Base-by-base conservation (phyloP, 2,113 vertebrate species). In the Rana temporaria region DNA sequence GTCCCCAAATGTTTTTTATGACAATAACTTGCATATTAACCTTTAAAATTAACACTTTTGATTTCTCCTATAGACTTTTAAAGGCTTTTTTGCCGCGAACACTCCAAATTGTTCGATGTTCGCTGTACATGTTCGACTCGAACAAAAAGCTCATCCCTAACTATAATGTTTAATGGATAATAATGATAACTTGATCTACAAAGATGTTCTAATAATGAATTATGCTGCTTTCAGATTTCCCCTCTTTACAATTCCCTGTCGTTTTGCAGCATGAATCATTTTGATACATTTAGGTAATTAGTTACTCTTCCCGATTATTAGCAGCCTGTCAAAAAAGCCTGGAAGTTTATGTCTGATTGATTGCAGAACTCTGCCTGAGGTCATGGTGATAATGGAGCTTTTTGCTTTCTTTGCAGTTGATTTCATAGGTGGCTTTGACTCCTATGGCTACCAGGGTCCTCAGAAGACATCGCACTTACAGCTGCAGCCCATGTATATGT, bases 391-490 rank as follows among this genome's bases (percentile, higher is more conserved):
- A 82, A 82, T 75, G 70, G n/a, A 16, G 15, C 42, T 56, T 66
- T 74, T 42, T 89, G 85, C 70, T 79, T 66, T 78, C 79, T 73
- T 88, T 90, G 66, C 92, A 99, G 98, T 99, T 94, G 98, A 99
- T 90, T 99, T 99, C 94, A 99, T 99, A 96, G 98, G 98, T 89
- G 98, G 98, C 86, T 99, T 99, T 84, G 98, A 99, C 89, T 99
- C 98, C 26, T 99, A 99, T 0, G 97, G 98, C 86, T 99, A 99
- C 90, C 98, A 99, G 90, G 98, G 98, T n/a, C 97, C 97, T 85
- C 98, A 99, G 94, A 99, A 99, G 94, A 98, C 97, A 72, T 99
- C 98, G 84, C 97, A 99, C 91, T 95, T 99, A 91, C 98, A 99
- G 85, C 95, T 99, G 84, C 97, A 99, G 88, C 98, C 98, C 75